Evolutionary conservation across 2,888 invertebrate genomes (phyloP).

Genomic region (Gonocerus acuteangulatus): DNA sequence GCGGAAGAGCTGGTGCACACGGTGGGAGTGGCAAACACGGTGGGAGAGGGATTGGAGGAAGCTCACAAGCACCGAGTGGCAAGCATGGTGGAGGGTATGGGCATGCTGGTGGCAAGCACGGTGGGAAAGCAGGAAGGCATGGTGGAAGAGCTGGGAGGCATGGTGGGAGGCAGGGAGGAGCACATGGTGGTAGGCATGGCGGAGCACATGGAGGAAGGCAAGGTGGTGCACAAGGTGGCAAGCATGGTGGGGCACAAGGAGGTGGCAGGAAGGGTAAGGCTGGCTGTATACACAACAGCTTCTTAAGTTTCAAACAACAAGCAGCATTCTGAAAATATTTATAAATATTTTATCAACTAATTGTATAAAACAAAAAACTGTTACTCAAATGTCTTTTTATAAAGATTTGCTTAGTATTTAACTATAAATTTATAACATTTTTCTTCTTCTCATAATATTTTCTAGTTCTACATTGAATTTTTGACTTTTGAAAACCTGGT

Average conservation of each 20-base stretch:
- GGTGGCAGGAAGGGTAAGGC: not conserved
- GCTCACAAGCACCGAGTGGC: no score
- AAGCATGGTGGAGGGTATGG: not conserved
- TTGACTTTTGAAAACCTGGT: no score
- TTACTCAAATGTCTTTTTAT: no score
- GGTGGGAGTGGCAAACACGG: not conserved
- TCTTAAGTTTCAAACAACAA: conserved; percentile 3
- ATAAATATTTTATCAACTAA: no score
- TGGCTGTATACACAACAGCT: not conserved
- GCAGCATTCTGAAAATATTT: conserved; percentile 1
- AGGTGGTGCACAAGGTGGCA: conserved; percentile 2
- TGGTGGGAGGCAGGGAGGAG: not conserved
- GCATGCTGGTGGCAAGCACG: not conserved
- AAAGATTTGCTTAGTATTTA: no score
- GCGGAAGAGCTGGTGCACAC: not conserved
- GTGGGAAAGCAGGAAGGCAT: not conserved
- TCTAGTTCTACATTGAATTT: no score
- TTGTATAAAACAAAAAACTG: no score
- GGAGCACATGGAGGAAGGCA: not conserved
- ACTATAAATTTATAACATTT: no score
- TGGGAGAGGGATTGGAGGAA: conserved; percentile 6
- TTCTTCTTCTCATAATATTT: no score
- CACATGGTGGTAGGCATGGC: conserved; percentile 2
- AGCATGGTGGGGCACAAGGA: not conserved
- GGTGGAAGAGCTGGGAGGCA: not conserved